phyloP scores from a whole-genome alignment of 2,113 vertebrate genomes.

The Gulo gulo region DNA sequence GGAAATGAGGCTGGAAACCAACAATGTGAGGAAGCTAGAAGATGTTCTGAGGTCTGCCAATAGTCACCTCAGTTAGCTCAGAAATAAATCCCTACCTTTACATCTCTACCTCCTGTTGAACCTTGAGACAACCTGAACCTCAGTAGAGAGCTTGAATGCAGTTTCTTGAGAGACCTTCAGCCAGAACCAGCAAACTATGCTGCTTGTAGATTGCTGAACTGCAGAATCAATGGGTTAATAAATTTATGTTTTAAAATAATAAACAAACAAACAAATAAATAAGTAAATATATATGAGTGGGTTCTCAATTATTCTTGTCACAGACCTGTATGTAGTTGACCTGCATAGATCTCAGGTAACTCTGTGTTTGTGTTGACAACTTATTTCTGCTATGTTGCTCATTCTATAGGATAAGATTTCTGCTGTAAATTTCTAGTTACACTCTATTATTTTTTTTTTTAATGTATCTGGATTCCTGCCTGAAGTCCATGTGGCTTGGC shows the following conservation, averaged over 20 bases:
- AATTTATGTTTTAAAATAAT: not conserved
- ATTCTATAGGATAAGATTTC: not conserved
- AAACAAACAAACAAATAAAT: not conserved
- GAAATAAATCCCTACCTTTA: not conserved
- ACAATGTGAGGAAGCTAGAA: not conserved
- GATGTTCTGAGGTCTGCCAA: not conserved
- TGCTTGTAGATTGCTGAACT: not conserved
- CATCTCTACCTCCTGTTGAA: accelerated
- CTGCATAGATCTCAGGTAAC: not conserved
- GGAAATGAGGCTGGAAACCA: not conserved
- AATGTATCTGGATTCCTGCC: not conserved
- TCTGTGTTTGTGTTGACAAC: not conserved
- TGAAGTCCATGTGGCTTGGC: not conserved
- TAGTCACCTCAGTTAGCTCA: not conserved
- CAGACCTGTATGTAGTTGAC: not conserved
- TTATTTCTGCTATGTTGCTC: not conserved
- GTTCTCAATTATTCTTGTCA: not conserved
- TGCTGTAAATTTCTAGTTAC: not conserved
- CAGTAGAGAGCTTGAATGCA: not conserved
- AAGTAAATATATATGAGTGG: too few species aligned
- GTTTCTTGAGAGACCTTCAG: not conserved
- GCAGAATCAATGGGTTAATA: not conserved
- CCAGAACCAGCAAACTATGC: not conserved
- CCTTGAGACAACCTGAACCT: not conserved
- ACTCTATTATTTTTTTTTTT: not conserved